Evolutionary conservation across 2,888 invertebrate genomes (phyloP).

Genomic region (Noctua janthina): DNA sequence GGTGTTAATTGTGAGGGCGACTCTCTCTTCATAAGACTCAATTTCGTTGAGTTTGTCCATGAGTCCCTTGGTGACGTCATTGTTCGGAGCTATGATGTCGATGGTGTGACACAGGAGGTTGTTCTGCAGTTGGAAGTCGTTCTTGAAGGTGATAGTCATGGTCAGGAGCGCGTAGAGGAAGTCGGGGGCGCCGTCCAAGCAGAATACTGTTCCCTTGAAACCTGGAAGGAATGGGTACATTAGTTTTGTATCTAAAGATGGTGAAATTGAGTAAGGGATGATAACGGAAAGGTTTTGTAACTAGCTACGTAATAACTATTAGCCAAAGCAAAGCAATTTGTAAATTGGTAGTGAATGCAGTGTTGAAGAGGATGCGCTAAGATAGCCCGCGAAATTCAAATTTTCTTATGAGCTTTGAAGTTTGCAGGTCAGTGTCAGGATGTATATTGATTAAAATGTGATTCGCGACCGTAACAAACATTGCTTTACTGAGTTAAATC

Average conservation of each 20-base stretch:
- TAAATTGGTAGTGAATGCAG: background rate
- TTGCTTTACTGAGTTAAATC: background rate
- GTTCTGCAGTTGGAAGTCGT: constrained; percentile 89
- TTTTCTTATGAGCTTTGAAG: background rate
- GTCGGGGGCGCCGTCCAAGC: constrained; percentile 96
- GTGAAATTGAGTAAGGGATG: background rate
- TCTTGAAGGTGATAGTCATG: constrained; percentile 84
- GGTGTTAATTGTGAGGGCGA: constrained; percentile 85
- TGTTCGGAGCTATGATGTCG: constrained; percentile 86
- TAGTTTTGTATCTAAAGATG: background rate
- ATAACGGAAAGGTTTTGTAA: background rate
- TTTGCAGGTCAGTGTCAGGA: background rate
- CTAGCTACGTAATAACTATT: background rate
- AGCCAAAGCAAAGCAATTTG: background rate
- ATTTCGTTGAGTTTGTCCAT: constrained; percentile 87
- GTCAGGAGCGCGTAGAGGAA: constrained; percentile 91
- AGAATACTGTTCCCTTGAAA: constrained; percentile 91
- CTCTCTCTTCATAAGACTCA: constrained; percentile 90
- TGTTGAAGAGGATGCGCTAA: background rate
- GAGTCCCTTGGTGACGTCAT: constrained; percentile 79
- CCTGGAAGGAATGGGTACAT: constrained; percentile 70
- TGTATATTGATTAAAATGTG: background rate
- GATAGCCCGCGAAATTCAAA: background rate
- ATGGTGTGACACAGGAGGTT: constrained; percentile 90
- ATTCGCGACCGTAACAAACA: background rate